Evolutionary conservation across 2,888 invertebrate genomes (phyloP), one percentile per base, ranked within the genome.

Genomic region (Torymus texanus): DNA sequence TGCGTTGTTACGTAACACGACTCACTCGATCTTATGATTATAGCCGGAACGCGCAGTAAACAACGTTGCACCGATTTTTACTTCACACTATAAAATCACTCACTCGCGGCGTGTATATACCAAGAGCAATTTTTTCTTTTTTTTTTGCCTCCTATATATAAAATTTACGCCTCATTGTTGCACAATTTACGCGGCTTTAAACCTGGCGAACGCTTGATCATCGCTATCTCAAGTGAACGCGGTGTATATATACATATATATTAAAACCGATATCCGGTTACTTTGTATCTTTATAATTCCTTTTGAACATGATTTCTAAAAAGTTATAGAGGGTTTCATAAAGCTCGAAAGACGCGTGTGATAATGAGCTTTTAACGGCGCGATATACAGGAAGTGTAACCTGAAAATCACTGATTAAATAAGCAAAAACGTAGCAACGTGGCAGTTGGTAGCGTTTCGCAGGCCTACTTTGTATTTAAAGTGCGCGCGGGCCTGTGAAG

Each of bases 391-490:
- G 21, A 21, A 21, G 21, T 21, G 41, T 8, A 56, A 8, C 12
- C 56, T 41, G 8, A 68, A 68, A 56, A 58, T 41, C 16, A 1
- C n/a, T 56, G 58, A 74, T 74, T 65, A 56, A 74, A 56, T 29
- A 21, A 65, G 50, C 11, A 41, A 41, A 56, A 55, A 74, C 41
- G 29, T n/a, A 74, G 63, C 41, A 56, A 13, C 53, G 10, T 1
- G 3, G 50, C 50, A 18, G 41, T 50, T 18, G 41, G 14, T 18
- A n/a, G 56, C 41, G 41, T 65, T 65, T 58, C 41, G 29, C 56
- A 16, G 13, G n/a, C n/a, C 56, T 74, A 74, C 56, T 65, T 56
- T 74, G 63, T 74, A 74, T 65, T 56, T 73, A 55, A 63, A 51
- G 21, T 41, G n/a, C 21, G 53, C 53, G 50, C 24, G 21, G 2